phyloP scores from a whole-genome alignment of 2,888 invertebrate species.

The Phyto melanocephala region DNA sequence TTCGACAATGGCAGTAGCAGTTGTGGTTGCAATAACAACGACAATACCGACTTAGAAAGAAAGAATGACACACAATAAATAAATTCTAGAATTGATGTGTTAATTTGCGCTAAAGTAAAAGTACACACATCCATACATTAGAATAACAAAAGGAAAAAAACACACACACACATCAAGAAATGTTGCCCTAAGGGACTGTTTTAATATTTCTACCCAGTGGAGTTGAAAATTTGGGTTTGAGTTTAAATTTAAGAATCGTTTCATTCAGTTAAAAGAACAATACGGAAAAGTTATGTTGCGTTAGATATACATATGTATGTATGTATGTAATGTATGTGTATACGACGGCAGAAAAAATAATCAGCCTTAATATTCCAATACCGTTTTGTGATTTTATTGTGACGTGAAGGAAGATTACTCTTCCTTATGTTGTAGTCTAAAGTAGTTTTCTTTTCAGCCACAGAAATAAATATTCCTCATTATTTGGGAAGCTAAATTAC shows the following conservation, averaged over 20 bases:
- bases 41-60: constrained; percentile 34
- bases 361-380: constrained; percentile 31
- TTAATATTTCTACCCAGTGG: constrained; percentile 58
- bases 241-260: not conserved
- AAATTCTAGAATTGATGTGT: constrained; percentile 29
- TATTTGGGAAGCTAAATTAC: not conserved
- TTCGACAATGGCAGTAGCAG: constrained; percentile 48
- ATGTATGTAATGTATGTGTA: not conserved
- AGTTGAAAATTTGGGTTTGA: constrained; percentile 17
- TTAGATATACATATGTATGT: not conserved
- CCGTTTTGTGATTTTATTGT: constrained; percentile 41
- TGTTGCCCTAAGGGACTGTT: constrained; percentile 56
- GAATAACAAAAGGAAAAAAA: constrained; percentile 16
- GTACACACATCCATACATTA: not conserved
- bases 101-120: constrained; percentile 25
- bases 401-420: not conserved
- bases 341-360: constrained; percentile 23
- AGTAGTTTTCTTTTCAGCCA: not conserved
- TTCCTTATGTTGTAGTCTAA: too few relatives aligned
- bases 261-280: not conserved
- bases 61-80: constrained; percentile 7
- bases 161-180: constrained; percentile 23
- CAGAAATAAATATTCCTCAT: not conserved
- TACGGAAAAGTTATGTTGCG: not conserved
- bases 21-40: constrained; percentile 31